These are phyloP conservation scores for Heterotilapia buettikoferi DNA, from an alignment of 2,113 vertebrate genomes.

Conservation along the genomic window DNA sequence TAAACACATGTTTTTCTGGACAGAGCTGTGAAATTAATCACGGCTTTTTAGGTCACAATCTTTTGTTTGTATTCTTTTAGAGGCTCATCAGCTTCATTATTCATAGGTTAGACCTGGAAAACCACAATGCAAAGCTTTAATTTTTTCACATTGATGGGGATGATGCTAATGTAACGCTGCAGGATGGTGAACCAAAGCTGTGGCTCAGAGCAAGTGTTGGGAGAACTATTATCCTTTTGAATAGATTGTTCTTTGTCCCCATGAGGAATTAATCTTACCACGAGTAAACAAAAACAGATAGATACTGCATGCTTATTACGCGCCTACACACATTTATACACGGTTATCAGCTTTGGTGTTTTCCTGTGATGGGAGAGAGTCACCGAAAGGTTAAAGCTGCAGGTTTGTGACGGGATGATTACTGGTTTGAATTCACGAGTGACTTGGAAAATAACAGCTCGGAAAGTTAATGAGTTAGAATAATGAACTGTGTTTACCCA, in stretches of 20 bases:
- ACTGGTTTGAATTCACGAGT: background rate
- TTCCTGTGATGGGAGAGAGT: background rate
- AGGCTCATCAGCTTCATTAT: background rate
- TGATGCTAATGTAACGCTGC: background rate
- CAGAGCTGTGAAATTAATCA: background rate
- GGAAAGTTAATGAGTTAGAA: background rate
- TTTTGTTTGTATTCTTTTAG: background rate
- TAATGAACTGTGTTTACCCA: background rate
- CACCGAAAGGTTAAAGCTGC: background rate
- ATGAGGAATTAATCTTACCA: background rate
- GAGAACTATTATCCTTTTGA: background rate
- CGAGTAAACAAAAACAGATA: background rate
- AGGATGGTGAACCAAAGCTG: background rate
- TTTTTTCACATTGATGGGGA: background rate
- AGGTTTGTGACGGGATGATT: background rate
- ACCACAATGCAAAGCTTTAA: background rate
- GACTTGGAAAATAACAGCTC: background rate
- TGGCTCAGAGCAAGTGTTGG: background rate
- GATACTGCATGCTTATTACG: background rate
- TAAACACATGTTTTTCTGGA: background rate
- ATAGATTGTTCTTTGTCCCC: slow-evolving; percentile 1
- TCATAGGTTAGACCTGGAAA: background rate
- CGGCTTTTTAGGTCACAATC: background rate
- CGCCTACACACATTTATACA: background rate
- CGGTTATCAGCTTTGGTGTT: background rate